phyloP scores from a whole-genome alignment of 2,797 vertebrate genomes.

The Centropyge bicolor region DNA sequence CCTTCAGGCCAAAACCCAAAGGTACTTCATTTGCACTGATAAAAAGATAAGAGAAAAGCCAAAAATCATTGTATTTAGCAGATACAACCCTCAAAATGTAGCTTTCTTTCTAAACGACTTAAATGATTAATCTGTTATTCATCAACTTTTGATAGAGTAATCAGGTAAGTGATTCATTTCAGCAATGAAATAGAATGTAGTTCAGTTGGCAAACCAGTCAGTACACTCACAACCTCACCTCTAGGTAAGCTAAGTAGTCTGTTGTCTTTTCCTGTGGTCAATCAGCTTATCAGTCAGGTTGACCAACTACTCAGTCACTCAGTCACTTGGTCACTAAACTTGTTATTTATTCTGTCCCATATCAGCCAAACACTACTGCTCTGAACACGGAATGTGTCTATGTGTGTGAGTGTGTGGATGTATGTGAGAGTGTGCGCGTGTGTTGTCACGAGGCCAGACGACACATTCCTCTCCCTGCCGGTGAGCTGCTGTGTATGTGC shows the following conservation, averaged over 20 bases:
- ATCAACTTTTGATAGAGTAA: neutral
- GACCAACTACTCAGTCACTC: neutral
- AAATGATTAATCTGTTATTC: neutral
- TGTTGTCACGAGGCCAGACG: constrained; percentile 53
- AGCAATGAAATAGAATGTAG: neutral
- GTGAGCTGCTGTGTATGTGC: constrained; percentile 80
- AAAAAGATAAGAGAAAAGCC: neutral
- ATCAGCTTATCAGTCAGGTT: neutral
- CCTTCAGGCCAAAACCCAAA: neutral
- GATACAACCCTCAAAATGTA: neutral
- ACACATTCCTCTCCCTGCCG: constrained; percentile 61
- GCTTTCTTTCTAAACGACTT: neutral
- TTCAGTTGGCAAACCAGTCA: neutral
- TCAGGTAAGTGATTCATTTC: neutral
- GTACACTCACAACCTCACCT: neutral
- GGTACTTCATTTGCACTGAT: neutral
- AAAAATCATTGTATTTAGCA: neutral
- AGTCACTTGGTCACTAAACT: constrained; percentile 23
- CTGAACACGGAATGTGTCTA: constrained; percentile 12
- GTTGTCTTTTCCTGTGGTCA: constrained; percentile 1
- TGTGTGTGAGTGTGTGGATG: neutral
- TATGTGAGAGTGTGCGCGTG: constrained; percentile 17
- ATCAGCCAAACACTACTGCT: constrained; percentile 15
- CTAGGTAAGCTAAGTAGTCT: neutral
- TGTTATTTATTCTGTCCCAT: constrained; percentile 14